These are phyloP conservation scores for Rhagologus leucostigma DNA, from an alignment of 2,113 vertebrate genomes.

Conservation along the genomic window DNA sequence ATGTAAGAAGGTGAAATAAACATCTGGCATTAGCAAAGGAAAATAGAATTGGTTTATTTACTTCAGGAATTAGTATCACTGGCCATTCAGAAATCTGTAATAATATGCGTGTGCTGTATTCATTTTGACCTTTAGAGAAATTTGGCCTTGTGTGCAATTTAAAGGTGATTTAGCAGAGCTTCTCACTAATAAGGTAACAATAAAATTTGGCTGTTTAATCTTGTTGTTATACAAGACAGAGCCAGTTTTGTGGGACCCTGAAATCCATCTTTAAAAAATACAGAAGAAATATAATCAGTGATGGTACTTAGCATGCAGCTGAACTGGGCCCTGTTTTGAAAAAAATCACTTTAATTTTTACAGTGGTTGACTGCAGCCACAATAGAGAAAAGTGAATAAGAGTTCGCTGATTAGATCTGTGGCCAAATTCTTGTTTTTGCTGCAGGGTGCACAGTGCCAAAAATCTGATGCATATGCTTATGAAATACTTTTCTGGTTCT, in stretches of 20 bases:
- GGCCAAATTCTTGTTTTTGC: conserved; percentile 47
- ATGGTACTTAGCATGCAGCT: background rate
- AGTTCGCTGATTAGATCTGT: background rate
- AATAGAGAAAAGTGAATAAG: background rate
- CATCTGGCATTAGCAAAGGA: background rate
- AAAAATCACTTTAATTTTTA: background rate
- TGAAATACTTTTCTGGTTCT: conserved; percentile 44
- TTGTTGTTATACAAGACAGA: background rate
- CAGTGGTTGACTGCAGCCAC: background rate
- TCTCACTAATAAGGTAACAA: background rate
- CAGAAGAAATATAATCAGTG: background rate
- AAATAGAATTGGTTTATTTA: background rate
- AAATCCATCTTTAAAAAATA: background rate
- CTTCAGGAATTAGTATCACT: background rate
- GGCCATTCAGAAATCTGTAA: background rate
- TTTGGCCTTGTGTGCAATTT: background rate
- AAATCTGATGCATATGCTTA: conserved; percentile 49
- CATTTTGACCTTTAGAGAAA: background rate
- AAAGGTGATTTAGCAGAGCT: background rate
- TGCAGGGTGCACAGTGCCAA: background rate
- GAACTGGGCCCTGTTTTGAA: background rate
- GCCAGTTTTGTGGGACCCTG: background rate
- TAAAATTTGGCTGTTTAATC: background rate
- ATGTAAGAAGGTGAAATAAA: background rate
- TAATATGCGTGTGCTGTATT: background rate